These are phyloP conservation scores for Drosophila macrospina DNA, from an alignment of 2,888 invertebrate genomes.

Conservation along the genomic window DNA sequence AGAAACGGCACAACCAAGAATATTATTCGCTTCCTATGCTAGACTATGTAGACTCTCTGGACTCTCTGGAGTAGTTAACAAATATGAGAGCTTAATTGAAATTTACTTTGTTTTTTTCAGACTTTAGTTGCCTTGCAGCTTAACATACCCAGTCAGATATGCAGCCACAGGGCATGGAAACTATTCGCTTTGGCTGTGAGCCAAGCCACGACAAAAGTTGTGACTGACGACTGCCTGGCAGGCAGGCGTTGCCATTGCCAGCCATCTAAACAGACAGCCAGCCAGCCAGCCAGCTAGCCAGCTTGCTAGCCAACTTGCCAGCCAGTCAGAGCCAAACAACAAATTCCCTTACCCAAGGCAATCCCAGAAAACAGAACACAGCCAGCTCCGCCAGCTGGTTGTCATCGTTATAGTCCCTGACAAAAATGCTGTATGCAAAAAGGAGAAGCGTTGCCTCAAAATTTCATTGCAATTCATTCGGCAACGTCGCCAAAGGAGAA, in stretches of 20 bases:
- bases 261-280: conserved; percentile 4
- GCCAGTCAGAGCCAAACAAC: conserved; percentile 40
- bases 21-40: background rate
- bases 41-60: conserved; percentile 19
- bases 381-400: conserved; percentile 39
- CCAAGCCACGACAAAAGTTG: conserved; percentile 80
- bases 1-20: conserved; percentile 11
- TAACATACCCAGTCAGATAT: conserved; percentile 26
- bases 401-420: conserved; percentile 61
- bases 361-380: conserved; percentile 16
- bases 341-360: conserved; percentile 28
- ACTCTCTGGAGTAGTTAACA: background rate
- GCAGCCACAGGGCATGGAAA: conserved; percentile 38
- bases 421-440: conserved; percentile 40
- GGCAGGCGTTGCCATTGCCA: conserved; percentile 62
- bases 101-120: background rate
- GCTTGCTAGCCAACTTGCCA: conserved; percentile 15
- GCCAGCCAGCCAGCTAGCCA: conserved; percentile 21
- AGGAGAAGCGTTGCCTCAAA: conserved; percentile 65
- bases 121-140: background rate
- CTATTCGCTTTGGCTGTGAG: conserved; percentile 69
- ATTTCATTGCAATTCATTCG: conserved; percentile 82
- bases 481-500: conserved; percentile 55
- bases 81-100: background rate
- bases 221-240: conserved; percentile 78